A percentile compares a stretch with the other conserved stretches of the same genome.
Conservation (phyloP, 2,797 vertebrate genomes). For the Peromyscus aztecus region DNA sequence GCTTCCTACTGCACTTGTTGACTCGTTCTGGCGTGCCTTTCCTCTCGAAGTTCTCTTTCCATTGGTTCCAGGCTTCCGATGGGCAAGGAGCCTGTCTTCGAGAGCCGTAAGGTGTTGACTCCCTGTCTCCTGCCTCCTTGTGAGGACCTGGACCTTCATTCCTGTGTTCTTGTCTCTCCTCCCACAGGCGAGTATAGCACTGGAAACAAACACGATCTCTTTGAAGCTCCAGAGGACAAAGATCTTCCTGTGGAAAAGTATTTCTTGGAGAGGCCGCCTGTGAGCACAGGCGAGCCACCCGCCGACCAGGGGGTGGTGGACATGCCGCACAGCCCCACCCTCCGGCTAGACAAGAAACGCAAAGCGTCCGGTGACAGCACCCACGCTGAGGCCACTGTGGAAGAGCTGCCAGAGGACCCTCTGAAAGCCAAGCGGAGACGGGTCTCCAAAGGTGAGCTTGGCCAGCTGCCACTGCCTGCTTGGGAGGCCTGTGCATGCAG, state of each 20-base stretch:
- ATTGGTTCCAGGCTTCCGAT: not conserved
- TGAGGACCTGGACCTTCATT: constrained; percentile 68
- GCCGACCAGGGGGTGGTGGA: constrained; percentile 85
- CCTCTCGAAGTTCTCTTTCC: not conserved
- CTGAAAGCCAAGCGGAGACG: constrained; percentile 92
- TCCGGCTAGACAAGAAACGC: constrained; percentile 91
- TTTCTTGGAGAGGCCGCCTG: constrained; percentile 87
- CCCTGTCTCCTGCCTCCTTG: not conserved
- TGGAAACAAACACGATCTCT: constrained; percentile 86
- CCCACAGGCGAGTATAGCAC: constrained; percentile 85
- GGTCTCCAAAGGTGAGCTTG: constrained; percentile 87
- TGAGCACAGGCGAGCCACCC: constrained; percentile 83
- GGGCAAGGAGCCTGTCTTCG: not conserved
- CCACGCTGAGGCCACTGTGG: constrained; percentile 88
- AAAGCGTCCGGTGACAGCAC: constrained; percentile 91
- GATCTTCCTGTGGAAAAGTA: constrained; percentile 86
- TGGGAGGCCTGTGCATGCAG: constrained; percentile 58
- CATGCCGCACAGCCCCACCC: constrained; percentile 84
- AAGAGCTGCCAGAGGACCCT: constrained; percentile 86
- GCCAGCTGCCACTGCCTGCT: not conserved
- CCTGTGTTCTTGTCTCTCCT: constrained; percentile 42
- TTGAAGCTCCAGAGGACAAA: constrained; percentile 87
- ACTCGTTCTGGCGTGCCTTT: not conserved
- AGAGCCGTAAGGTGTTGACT: not conserved
- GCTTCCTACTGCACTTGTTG: not conserved